Conservation (phyloP, 2,797 vertebrate genomes). For the Alca torda region DNA sequence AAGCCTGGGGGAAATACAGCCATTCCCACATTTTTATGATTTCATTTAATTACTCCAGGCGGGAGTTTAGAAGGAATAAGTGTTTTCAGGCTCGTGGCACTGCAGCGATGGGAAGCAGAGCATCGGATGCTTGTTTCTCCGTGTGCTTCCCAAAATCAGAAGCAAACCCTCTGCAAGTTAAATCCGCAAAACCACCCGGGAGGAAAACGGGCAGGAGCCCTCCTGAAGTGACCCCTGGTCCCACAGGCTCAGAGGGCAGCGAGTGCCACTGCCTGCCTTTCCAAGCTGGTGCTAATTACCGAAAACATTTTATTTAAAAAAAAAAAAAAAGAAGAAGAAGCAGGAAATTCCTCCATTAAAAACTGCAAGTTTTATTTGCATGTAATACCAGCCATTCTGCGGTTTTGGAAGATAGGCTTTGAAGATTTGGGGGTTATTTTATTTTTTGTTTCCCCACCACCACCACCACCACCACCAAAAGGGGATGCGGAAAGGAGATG, state of each 20-base stretch:
- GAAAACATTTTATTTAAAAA: not conserved
- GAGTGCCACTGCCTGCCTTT: not conserved
- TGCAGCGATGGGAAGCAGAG: not conserved
- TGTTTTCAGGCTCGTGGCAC: not conserved
- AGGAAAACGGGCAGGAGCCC: not conserved
- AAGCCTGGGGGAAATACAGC: not conserved
- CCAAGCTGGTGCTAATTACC: not conserved
- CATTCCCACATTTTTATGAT: not conserved
- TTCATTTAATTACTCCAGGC: not conserved
- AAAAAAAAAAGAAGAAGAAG: no score
- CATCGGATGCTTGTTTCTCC: accelerated
- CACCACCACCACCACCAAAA: not conserved
- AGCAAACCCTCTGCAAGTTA: not conserved
- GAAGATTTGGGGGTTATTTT: slow-evolving; percentile 2
- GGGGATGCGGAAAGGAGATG: not conserved
- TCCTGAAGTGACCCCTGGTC: not conserved
- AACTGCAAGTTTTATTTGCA: not conserved
- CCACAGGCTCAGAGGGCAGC: not conserved
- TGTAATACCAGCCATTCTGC: not conserved
- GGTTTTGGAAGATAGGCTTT: slow-evolving; percentile 37
- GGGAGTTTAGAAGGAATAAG: not conserved
- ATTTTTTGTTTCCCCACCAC: not conserved
- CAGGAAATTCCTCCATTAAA: not conserved
- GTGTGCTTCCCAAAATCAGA: accelerated
- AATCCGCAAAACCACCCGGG: not conserved